phyloP scores from a whole-genome alignment of 2,888 invertebrate species.

The Tipula vernalis region DNA sequence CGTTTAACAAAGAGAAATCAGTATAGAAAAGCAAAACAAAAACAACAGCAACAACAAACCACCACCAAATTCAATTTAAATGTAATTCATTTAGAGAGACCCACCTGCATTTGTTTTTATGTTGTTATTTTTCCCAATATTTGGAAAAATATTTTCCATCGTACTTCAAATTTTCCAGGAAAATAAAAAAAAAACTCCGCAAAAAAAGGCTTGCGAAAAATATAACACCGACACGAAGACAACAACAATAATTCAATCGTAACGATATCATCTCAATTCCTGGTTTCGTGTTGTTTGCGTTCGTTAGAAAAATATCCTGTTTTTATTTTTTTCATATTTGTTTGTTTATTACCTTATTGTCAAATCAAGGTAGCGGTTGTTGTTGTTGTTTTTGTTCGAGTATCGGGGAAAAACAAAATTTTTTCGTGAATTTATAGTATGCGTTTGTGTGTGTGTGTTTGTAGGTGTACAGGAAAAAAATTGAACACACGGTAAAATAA shows the following conservation, averaged over 20 bases:
- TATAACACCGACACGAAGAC: neutral
- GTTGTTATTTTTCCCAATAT: neutral
- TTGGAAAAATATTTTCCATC: neutral
- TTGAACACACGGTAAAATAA: neutral
- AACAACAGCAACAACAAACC: neutral
- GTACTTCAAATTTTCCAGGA: neutral
- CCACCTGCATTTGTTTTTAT: neutral
- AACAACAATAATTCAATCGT: neutral
- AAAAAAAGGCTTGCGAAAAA: neutral
- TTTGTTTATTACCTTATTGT: neutral
- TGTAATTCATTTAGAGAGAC: neutral
- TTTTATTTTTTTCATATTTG: neutral
- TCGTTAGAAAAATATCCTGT: neutral
- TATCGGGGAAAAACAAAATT: neutral
- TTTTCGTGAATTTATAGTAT: neutral
- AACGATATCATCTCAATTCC: neutral
- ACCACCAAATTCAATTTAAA: neutral
- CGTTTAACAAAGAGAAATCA: neutral
- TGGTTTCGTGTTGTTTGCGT: neutral
- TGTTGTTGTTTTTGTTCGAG: neutral
- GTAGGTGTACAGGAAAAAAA: neutral
- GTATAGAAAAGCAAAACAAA: neutral
- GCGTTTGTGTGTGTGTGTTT: neutral
- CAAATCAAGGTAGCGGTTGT: neutral
- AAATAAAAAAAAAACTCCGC: neutral